phyloP scores from a whole-genome alignment of 2,797 vertebrate genomes.

The Cetoscarus ocellatus region DNA sequence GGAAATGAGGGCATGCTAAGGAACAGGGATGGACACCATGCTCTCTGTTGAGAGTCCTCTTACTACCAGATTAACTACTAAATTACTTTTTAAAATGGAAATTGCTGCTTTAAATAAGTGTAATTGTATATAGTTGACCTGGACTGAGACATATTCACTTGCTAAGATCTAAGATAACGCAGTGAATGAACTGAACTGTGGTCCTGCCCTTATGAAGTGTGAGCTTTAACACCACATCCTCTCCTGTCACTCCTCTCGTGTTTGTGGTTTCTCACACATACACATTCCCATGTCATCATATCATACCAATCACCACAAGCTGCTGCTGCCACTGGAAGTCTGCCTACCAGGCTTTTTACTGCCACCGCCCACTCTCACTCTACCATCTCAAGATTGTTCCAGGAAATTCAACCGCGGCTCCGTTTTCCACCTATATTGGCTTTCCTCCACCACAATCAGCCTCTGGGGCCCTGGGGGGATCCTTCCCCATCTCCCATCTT shows the following conservation, averaged over 20 bases:
- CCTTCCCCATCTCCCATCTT: slow-evolving; percentile 3
- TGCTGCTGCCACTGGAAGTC: neutral
- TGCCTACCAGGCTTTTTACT: neutral
- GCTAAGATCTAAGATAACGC: too few relatives aligned
- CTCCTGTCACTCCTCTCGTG: neutral
- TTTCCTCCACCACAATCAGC: slow-evolving; percentile 1
- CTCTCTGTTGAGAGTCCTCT: too few relatives aligned
- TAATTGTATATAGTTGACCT: too few relatives aligned
- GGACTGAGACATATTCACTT: too few relatives aligned
- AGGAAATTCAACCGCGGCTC: slow-evolving; percentile 18
- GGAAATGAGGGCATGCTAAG: too few relatives aligned
- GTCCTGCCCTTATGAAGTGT: neutral
- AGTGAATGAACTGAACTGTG: too few relatives aligned
- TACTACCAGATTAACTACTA: too few relatives aligned
- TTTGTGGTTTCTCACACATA: neutral
- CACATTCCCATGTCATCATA: neutral
- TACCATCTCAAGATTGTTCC: slow-evolving; percentile 2
- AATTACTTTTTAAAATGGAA: too few relatives aligned
- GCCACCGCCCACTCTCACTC: neutral
- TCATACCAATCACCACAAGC: slow-evolving; percentile 10
- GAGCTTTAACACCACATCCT: too few relatives aligned
- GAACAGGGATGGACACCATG: too few relatives aligned
- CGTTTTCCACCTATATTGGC: slow-evolving; percentile 9
- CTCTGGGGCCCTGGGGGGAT: neutral
- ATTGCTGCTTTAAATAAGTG: too few relatives aligned